phyloP scores from a whole-genome alignment of 2,113 vertebrate genomes.

The Oreotragus oreotragus region DNA sequence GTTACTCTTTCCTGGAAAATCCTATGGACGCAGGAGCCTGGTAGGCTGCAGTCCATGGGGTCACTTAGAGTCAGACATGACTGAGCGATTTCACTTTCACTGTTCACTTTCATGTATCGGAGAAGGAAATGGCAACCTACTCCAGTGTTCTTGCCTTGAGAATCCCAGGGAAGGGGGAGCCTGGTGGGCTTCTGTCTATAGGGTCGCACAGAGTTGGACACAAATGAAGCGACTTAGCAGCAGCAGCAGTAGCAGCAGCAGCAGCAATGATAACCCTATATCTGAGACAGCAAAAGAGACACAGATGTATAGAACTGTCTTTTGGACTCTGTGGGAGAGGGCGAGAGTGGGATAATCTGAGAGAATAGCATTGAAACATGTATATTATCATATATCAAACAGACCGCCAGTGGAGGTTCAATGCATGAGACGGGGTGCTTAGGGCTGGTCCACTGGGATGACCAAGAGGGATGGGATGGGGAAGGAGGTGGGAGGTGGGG shows the following conservation, averaged over 20 bases:
- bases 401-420: background rate
- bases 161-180: too few species aligned
- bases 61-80: accelerated
- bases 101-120: too few species aligned
- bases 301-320: background rate
- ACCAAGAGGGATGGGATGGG: background rate
- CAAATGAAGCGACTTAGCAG: too few species aligned
- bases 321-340: background rate
- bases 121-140: too few species aligned
- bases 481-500: background rate
- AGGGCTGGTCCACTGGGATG: background rate
- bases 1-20: too few species aligned
- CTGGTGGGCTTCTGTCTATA: too few species aligned
- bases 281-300: background rate
- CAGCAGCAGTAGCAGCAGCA: too few species aligned
- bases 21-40: too few species aligned
- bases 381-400: background rate
- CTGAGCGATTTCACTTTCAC: too few species aligned
- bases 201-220: accelerated
- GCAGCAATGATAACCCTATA: background rate
- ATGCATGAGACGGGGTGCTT: background rate
- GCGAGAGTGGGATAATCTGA: background rate
- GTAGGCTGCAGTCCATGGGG: too few species aligned
- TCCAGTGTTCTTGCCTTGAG: too few species aligned
- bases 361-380: background rate